Base-by-base conservation (phyloP, 2,888 invertebrate genomes). In the Ectobius pallidus region DNA sequence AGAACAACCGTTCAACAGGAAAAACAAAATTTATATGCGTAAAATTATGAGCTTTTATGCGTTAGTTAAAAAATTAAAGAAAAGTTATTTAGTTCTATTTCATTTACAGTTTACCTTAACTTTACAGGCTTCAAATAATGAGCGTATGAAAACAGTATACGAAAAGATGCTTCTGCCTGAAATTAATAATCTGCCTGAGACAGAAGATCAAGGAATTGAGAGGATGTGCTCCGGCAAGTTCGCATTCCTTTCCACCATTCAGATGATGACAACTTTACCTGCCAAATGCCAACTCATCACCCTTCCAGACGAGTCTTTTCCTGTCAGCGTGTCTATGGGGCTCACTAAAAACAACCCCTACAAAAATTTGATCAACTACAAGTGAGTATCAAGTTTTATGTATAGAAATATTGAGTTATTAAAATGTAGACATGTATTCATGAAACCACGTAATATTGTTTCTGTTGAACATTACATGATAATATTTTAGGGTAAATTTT, bases 241-340 rank as follows among this genome's bases (percentile, higher is more conserved):
- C 16, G 55, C 55, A 6, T 55, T 55, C 55, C 1, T 55, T 14
- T 18, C 34, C 39, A 34, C 63, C 7, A 9, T 32, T n/a, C 39
- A 22, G n/a, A 6, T 11, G 3, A 39, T 63, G 34, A 18, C 20
- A 3, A 9, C 18, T 18, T 25, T 22, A n/a, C 85, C 86, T 6
- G 55, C 7, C 3, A 1, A 22, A 11, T 69, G 69, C 22, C 3
- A 6, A 1, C 20, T 69, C 16, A 22, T 55, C 34, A 55, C 32
- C 7, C 52, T 69, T 34, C 52, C 69, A 6, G 55, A 22, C 20
- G 49, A 34, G n/a, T 55, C 55, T 0, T 32, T 69, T 3, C 30
- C 22, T 16, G 49, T 25, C 32, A 69, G 55, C 52, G 34, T 69
- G 55, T 16, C 55, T 9, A 20, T 69, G 20, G 32, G 27, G 22